Conservation (phyloP, 2,113 vertebrate species). For the Corydoras maculifer region DNA sequence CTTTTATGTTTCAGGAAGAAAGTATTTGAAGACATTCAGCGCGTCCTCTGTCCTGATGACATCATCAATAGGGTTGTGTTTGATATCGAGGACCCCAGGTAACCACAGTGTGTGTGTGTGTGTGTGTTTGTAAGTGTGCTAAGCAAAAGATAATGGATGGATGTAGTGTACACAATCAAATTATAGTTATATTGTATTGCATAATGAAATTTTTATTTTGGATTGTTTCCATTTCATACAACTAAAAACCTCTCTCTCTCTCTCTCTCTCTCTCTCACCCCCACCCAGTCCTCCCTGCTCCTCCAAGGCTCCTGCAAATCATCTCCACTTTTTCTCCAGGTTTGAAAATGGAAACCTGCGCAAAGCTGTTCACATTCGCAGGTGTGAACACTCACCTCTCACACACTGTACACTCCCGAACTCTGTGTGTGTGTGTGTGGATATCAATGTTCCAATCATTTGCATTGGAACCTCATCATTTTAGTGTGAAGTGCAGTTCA, state of each 20-base stretch:
- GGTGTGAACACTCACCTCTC: constrained; percentile 57
- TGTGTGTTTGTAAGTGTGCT: too few species aligned
- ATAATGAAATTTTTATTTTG: too few species aligned
- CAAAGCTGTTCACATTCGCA: constrained; percentile 81
- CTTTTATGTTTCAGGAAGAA: constrained; percentile 67
- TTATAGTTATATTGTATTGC: too few species aligned
- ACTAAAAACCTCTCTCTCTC: neutral
- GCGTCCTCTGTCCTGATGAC: constrained; percentile 70
- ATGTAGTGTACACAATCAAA: too few species aligned
- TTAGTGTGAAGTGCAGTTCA: too few species aligned
- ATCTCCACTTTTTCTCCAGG: constrained; percentile 76
- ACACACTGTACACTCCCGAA: neutral
- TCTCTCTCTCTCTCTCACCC: constrained; percentile 5
- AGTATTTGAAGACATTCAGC: constrained; percentile 78
- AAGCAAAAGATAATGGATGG: too few species aligned
- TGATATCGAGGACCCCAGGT: constrained; percentile 79
- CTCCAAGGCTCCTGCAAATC: constrained; percentile 41
- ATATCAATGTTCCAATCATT: neutral
- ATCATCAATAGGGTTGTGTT: constrained; percentile 76
- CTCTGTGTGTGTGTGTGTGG: neutral
- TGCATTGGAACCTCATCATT: too few species aligned
- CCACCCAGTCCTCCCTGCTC: constrained; percentile 54
- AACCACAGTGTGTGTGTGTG: constrained; percentile 7
- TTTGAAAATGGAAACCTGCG: constrained; percentile 88
- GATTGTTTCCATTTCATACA: too few species aligned